Evolutionary conservation across 1,140 invertebrate species (phyloP).

Genomic region (Tetramorium simillimum): DNA sequence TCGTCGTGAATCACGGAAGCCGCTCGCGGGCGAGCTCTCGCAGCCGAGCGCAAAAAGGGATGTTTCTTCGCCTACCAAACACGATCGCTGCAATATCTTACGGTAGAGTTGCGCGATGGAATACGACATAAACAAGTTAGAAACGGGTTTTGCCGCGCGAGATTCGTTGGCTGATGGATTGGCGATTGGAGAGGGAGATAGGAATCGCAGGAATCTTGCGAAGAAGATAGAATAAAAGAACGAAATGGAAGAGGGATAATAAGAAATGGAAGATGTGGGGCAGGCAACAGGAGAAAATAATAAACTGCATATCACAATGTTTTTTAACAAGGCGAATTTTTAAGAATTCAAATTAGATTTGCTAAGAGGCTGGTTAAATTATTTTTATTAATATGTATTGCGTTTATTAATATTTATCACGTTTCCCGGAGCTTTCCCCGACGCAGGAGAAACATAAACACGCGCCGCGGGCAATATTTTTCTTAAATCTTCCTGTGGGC

Average conservation of each 20-base stretch:
- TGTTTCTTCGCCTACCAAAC: conserved; percentile 30
- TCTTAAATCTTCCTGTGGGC: conserved; percentile 17
- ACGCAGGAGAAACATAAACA: conserved; percentile 23
- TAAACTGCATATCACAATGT: neutral
- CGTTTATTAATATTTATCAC: conserved; percentile 51
- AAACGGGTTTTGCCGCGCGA: conserved; percentile 32
- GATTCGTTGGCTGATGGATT: conserved; percentile 39
- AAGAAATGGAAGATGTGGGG: neutral
- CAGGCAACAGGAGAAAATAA: neutral
- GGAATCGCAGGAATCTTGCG: conserved; percentile 9
- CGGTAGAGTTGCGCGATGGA: conserved; percentile 6
- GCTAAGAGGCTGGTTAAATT: neutral
- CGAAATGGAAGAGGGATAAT: neutral
- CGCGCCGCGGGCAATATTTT: conserved; percentile 52
- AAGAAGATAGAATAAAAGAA: neutral
- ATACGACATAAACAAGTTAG: conserved; percentile 41
- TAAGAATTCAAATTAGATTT: neutral
- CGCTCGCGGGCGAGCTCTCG: neutral
- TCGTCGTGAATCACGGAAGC: conserved; percentile 29
- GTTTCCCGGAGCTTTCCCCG: neutral
- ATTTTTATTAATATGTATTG: conserved; percentile 26
- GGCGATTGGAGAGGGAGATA: conserved; percentile 22
- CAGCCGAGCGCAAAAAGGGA: conserved; percentile 26
- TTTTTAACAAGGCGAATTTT: neutral
- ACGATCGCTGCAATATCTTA: conserved; percentile 28